Evolutionary conservation across 2,888 invertebrate species (phyloP), one percentile per base, ranked within the genome.

Genomic region (Ectemnius lituratus): DNA sequence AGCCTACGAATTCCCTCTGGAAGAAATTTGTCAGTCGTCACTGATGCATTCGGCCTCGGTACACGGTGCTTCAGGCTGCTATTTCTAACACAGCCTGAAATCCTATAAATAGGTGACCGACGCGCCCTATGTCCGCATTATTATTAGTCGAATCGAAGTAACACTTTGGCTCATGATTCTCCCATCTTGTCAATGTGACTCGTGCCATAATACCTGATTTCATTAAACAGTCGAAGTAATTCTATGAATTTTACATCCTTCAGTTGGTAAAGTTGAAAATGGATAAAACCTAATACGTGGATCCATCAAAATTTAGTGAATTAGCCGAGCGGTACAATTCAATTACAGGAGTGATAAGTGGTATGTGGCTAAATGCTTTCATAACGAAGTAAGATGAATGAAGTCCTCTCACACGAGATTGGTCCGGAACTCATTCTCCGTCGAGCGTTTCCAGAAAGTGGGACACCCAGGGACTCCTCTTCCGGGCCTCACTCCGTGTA

Each of bases 401-500:
- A 69, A 63, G 46, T 27, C 20, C 8, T 23, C 58, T 11, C 11
- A 47, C n/a, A 20, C 14, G 27, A 49, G 28, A 14, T n/a, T 59
- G 61, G 61, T 5, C 18, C 23, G 23, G 37, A 8, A 52, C 28
- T 59, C 52, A 45, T 60, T 59, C 47, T 64, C n/a, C 37, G 8
- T 46, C 70, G 59, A 65, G 60, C 60, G 23, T 70, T 23, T 61
- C 60, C 60, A 47, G 56, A 64, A 65, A 37, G 57, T 49, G 62
- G 56, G 60, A 67, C 62, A 59, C 62, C 59, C 27, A 60, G 47
- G n/a, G 60, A 23, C 62, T 47, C 68, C 47, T 46, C 60, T 64
- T 63, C 59, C 62, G 47, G 46, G 18, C n/a, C 62, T 47, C 60
- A 45, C 57, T 60, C 37, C 68, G 62, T 49, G 56, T 70, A 82